phyloP scores from a whole-genome alignment of 2,797 vertebrate species.

The Sebastes umbrosus region DNA sequence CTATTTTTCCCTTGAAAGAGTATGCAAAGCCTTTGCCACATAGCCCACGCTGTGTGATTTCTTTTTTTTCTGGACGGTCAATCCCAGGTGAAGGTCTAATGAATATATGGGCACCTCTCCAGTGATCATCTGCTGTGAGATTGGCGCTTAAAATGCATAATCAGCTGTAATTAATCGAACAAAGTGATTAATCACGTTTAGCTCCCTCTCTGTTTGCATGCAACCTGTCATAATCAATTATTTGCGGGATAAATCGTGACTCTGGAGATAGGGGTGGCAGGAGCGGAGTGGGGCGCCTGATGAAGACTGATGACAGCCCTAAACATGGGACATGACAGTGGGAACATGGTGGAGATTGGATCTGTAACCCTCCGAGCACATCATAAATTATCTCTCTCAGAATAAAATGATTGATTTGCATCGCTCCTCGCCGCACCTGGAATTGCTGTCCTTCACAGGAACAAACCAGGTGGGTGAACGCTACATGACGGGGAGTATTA shows the following conservation, averaged over 20 bases:
- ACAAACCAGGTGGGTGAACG: slow-evolving; percentile 34
- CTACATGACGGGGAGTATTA: slow-evolving; percentile 7
- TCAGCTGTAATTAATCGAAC: slow-evolving; percentile 83
- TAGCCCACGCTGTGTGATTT: background rate
- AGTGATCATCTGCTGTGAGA: slow-evolving; percentile 63
- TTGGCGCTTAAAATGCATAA: slow-evolving; percentile 75
- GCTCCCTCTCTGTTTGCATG: slow-evolving; percentile 87
- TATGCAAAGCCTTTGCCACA: background rate
- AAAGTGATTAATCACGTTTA: slow-evolving; percentile 93
- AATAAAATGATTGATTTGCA: slow-evolving; percentile 97
- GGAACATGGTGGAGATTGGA: slow-evolving; percentile 91
- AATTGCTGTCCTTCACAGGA: slow-evolving; percentile 80
- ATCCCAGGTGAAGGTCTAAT: slow-evolving; percentile 51
- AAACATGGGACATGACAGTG: slow-evolving; percentile 88
- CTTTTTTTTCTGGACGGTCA: background rate
- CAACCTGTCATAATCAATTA: slow-evolving; percentile 96
- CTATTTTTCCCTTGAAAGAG: background rate
- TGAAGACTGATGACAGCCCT: slow-evolving; percentile 96
- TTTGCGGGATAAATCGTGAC: slow-evolving; percentile 89
- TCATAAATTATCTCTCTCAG: slow-evolving; percentile 95
- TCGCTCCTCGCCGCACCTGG: slow-evolving; percentile 83
- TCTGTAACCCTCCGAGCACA: slow-evolving; percentile 91
- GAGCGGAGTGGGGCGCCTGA: slow-evolving; percentile 85
- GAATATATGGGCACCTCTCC: slow-evolving; percentile 48
- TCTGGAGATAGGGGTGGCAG: slow-evolving; percentile 90